Evolutionary conservation across 2,888 invertebrate species (phyloP).

Genomic region (Augochlorella aurata): DNA sequence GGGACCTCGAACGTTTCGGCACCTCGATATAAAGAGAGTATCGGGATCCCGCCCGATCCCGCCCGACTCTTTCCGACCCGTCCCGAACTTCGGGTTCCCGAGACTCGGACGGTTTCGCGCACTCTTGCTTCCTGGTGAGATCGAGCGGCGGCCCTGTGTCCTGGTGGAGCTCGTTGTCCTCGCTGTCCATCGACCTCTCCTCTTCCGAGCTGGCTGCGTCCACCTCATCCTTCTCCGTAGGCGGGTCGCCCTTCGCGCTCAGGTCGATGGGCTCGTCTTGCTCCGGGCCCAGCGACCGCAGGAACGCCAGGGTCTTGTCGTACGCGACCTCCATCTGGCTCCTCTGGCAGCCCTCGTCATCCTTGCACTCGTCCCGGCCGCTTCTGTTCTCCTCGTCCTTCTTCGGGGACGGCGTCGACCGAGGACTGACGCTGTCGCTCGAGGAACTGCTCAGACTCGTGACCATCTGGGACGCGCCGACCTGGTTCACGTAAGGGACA

Average conservation of each 20-base stretch:
- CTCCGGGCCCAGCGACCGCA: slow-evolving; percentile 80
- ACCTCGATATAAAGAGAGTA: no score
- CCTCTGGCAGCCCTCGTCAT: slow-evolving; percentile 36
- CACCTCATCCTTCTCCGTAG: slow-evolving; percentile 38
- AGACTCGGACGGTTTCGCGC: no score
- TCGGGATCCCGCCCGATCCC: no score
- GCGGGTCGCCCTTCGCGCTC: slow-evolving; percentile 86
- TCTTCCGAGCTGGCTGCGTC: slow-evolving; percentile 62
- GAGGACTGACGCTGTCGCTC: slow-evolving; percentile 77
- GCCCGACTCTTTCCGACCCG: no score
- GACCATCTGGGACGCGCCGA: slow-evolving; percentile 69
- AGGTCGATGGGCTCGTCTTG: slow-evolving; percentile 92
- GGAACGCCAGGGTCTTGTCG: slow-evolving; percentile 77
- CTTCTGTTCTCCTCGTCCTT: slow-evolving; percentile 57
- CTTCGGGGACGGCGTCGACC: slow-evolving; percentile 78
- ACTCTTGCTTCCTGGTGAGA: slow-evolving; percentile 70
- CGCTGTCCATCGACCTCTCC: slow-evolving; percentile 68
- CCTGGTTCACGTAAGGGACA: slow-evolving; percentile 77
- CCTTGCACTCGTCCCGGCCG: slow-evolving; percentile 44
- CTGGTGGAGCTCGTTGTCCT: slow-evolving; percentile 64
- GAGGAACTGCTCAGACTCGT: slow-evolving; percentile 75
- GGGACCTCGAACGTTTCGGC: no score
- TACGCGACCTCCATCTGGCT: slow-evolving; percentile 53
- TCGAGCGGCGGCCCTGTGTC: slow-evolving; percentile 77
- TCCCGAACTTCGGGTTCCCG: no score